phyloP scores from a whole-genome alignment of 2,888 invertebrate species.

The Epicampocera succincta region DNA sequence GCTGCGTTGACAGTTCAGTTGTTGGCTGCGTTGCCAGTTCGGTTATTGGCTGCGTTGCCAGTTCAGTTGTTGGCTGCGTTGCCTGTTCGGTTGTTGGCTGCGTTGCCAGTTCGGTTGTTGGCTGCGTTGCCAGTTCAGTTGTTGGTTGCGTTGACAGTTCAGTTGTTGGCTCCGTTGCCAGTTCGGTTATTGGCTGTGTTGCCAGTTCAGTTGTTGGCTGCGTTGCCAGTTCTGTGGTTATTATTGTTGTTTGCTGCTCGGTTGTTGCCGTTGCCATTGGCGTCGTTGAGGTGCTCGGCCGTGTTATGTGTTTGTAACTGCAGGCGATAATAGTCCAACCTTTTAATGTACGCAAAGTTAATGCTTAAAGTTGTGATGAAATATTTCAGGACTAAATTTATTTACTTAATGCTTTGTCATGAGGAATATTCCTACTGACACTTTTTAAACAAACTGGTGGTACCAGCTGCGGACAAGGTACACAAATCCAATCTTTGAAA shows the following conservation, averaged over 20 bases:
- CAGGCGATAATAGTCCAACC: constrained; percentile 34
- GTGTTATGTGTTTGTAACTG: not conserved
- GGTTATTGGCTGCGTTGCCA: too few relatives aligned
- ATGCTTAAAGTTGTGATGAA: too few relatives aligned
- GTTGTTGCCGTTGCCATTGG: not conserved
- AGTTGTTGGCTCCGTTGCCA: constrained; percentile 15
- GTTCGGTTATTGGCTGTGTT: constrained; percentile 6
- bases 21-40: constrained; percentile 7
- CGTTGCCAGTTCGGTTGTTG: too few relatives aligned
- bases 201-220: constrained; percentile 13
- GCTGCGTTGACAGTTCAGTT: too few relatives aligned
- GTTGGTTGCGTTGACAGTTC: too few relatives aligned
- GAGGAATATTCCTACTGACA: not conserved
- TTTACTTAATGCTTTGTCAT: constrained; percentile 10
- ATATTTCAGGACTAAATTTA: not conserved
- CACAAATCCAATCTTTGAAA: constrained; percentile 7
- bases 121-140: constrained; percentile 15
- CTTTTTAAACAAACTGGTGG: constrained; percentile 5
- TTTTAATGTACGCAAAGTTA: not conserved
- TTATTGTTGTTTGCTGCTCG: not conserved
- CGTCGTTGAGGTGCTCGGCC: not conserved
- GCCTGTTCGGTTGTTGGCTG: constrained; percentile 21
- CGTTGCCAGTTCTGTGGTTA: constrained; percentile 15
- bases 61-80: constrained; percentile 6
- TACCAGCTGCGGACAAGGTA: constrained; percentile 20